Base-by-base conservation (phyloP, 2,797 vertebrate genomes). In the Clarias pachynema region DNA sequence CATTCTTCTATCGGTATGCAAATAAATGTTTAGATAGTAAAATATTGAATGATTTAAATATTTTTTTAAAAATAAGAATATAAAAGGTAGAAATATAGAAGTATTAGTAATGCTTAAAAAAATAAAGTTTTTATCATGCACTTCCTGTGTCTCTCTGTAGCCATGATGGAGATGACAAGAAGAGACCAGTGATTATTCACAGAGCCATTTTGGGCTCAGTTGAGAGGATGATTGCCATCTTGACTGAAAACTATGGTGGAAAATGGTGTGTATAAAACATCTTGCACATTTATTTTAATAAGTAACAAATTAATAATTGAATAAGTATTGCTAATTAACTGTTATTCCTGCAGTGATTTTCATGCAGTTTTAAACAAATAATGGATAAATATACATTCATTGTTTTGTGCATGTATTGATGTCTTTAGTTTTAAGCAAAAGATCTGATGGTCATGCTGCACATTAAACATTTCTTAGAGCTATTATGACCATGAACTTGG, bases 211-310 rank as follows among this genome's bases (percentile, higher is more conserved):
- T 99, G 92, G 98, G 98, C 69, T 99, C 98, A 26, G 97, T 99
- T 65, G 98, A 99, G 92, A 95, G 98, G 90, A 99, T 99, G 98
- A 98, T 99, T 0, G 98, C 98, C 66, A 99, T 99, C 90, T 95
- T 99, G 80, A 99, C 97, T 0, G 98, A 99, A 91, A 99, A 97
- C 95, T 99, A 97, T 16, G 98, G 96, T 16, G 98, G 98, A 69
- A 99, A 99, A 96, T 99, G 98, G 98, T 99, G 96, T 49, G 91
- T 91, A 57, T n/a, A 9, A 75, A 8, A 9, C 15, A 59, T 59
- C 24, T 9, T 40, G 68, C 4, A 40, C 1, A 22, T 14, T 10
- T 12, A 5, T 24, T n/a, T 29, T 57, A 18, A 34, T 34, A 34
- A 31, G 16, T 37, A 69, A 40, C 37, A 31, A 20, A 7, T 20